Evolutionary conservation across 2,113 vertebrate genomes (phyloP), one percentile per base, ranked within the genome.

Genomic region (Bothrops jararaca): DNA sequence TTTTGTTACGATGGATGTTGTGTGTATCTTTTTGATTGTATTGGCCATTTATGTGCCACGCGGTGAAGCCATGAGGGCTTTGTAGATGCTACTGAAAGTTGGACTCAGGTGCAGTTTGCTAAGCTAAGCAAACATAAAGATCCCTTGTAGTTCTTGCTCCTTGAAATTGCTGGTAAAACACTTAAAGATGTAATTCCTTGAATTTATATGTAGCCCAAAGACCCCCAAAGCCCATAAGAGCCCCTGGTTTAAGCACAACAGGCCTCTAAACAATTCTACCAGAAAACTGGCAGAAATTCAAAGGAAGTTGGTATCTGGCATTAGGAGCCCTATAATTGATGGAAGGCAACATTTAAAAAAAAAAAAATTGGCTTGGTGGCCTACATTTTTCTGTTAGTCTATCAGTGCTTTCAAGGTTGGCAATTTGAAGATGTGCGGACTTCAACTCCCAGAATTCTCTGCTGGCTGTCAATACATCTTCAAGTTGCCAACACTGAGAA

Each of bases 1-100:
- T 97, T 97, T 98, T 98, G 95, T 96, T 97, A 91, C 96, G 97
- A 97, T 94, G 97, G 94, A 97, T 95, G 93, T 97, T 98, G 96
- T 97, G 96, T 93, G 90, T 97, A 96, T 97, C 97, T 97, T 98
- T 97, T 97, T 97, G 97, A 98, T 97, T 98, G 96, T 98, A 98
- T 94, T 98, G 97, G 97, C 97, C 96, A 94, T 97, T 98, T 97
- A 97, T 96, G 92, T 92, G 91, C 95, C 94, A 50, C 34, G 90
- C 98, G 98, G 98, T 97, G 98, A 97, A 98, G 98, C 98, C 98
- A 98, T 98, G 98, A 97, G 39, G 94, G 97, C 96, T 96, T 97
- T 97, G 96, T 98, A 96, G 95, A 95, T 96, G 96, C 96, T 97
- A 95, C 97, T 97, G 98, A 98, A 97, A 97, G 96, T 97, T 95